phyloP scores from a whole-genome alignment of 2,113 vertebrate genomes.

The Gobio gobio region DNA sequence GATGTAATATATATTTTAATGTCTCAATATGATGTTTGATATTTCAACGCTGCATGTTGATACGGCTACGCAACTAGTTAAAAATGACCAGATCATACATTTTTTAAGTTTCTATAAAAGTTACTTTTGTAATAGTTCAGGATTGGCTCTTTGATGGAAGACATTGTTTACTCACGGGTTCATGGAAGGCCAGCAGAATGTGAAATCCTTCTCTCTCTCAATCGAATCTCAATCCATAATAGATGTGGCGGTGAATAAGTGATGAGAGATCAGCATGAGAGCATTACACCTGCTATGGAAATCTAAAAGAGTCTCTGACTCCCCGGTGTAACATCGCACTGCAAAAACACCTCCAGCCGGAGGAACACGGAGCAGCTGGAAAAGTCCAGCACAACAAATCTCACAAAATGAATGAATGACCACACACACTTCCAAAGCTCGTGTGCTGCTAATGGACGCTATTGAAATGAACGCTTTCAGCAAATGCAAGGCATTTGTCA shows the following conservation, averaged over 20 bases:
- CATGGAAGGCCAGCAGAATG: constrained; percentile 72
- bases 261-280: constrained; percentile 75
- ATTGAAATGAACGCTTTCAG: not conserved
- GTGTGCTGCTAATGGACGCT: not conserved
- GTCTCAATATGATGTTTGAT: too few species aligned
- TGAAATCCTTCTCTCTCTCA: constrained; percentile 75
- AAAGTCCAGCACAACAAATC: not conserved
- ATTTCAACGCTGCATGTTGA: too few species aligned
- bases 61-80: not conserved
- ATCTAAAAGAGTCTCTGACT: constrained; percentile 36
- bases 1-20: too few species aligned
- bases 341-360: not conserved
- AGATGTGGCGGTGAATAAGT: constrained; percentile 76
- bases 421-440: not conserved
- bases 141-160: not conserved
- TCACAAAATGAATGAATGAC: not conserved
- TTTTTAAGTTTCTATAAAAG: not conserved
- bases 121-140: not conserved
- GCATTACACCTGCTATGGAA: constrained; percentile 66
- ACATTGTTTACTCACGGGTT: constrained; percentile 59
- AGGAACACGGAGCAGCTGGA: not conserved
- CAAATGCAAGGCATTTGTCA: constrained; percentile 19
- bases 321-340: not conserved
- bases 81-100: too few species aligned
- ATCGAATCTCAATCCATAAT: constrained; percentile 81